phyloP scores from a whole-genome alignment of 2,797 vertebrate genomes.

The Remorina albescens region DNA sequence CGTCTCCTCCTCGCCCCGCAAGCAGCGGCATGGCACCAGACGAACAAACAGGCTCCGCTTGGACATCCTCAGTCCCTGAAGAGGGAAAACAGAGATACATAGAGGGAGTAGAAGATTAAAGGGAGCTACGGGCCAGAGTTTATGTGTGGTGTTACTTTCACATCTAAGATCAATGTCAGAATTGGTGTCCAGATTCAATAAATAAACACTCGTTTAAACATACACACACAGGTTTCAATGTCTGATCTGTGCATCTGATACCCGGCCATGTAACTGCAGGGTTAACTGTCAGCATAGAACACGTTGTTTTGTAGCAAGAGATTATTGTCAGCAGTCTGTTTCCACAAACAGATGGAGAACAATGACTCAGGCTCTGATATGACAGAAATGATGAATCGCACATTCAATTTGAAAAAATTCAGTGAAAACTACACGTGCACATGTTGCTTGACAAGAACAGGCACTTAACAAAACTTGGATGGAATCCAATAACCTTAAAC shows the following conservation, averaged over 20 bases:
- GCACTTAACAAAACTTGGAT: background rate
- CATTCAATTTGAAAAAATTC: background rate
- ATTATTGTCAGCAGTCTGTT: background rate
- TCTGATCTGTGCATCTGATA: slow-evolving; percentile 10
- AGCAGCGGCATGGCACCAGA: slow-evolving; percentile 97
- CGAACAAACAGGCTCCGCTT: slow-evolving; percentile 97
- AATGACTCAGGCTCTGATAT: slow-evolving; percentile 7
- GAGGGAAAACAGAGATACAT: slow-evolving; percentile 39
- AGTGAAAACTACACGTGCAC: background rate
- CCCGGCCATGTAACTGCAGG: slow-evolving; percentile 9
- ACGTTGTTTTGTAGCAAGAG: background rate
- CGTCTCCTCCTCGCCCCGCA: slow-evolving; percentile 97
- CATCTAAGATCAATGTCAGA: too few species aligned
- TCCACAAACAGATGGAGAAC: background rate
- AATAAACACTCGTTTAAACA: slow-evolving; percentile 3
- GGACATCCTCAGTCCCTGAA: slow-evolving; percentile 96
- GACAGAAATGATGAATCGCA: background rate
- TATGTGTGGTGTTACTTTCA: background rate
- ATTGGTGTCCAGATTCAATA: background rate
- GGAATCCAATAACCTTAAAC: background rate
- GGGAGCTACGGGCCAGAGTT: background rate
- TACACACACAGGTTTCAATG: background rate
- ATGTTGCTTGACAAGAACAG: background rate
- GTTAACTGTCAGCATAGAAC: background rate
- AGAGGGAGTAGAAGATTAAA: slow-evolving; percentile 42